Percentiles rank a stretch among this genome's conserved stretches.
Evolutionary conservation across 2,888 invertebrate genomes (phyloP).

Genomic region (Pecten maximus): DNA sequence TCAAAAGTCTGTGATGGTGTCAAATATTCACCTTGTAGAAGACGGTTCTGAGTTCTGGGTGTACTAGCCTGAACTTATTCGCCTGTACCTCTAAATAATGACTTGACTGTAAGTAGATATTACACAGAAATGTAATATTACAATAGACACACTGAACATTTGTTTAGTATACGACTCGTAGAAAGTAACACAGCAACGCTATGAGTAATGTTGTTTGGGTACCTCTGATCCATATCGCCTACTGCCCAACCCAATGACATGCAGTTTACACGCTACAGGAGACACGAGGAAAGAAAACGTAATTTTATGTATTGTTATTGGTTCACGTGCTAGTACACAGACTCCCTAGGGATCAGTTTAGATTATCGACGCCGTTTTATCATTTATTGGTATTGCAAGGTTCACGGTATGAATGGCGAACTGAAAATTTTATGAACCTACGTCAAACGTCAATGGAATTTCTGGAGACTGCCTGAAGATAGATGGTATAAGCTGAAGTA

Average conservation of each 20-base stretch:
- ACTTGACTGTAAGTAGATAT: not conserved
- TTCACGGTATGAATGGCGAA: not conserved
- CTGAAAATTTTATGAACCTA: not conserved
- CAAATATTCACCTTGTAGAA: too few relatives aligned
- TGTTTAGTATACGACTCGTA: not conserved
- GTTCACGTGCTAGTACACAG: not conserved
- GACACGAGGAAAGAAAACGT: not conserved
- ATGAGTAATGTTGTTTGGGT: not conserved
- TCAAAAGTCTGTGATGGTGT: too few relatives aligned
- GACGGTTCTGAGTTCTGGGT: too few relatives aligned
- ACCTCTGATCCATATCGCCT: not conserved
- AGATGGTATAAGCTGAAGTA: too few relatives aligned
- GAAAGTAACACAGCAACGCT: not conserved
- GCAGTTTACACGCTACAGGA: not conserved
- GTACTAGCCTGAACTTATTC: not conserved
- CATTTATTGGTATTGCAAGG: not conserved
- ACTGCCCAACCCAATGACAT: slow-evolving; percentile 13
- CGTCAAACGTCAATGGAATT: not conserved
- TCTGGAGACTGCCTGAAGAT: not conserved
- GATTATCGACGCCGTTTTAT: not conserved
- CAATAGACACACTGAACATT: not conserved
- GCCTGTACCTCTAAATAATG: not conserved
- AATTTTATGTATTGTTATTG: not conserved
- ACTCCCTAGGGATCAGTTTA: not conserved
- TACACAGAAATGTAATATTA: not conserved